A percentile compares a stretch with the other conserved stretches of the same genome.
These are phyloP conservation scores for Exaiptasia diaphana DNA, from an alignment of 64 coral and sea anemone genomes.

Conservation along the genomic window DNA sequence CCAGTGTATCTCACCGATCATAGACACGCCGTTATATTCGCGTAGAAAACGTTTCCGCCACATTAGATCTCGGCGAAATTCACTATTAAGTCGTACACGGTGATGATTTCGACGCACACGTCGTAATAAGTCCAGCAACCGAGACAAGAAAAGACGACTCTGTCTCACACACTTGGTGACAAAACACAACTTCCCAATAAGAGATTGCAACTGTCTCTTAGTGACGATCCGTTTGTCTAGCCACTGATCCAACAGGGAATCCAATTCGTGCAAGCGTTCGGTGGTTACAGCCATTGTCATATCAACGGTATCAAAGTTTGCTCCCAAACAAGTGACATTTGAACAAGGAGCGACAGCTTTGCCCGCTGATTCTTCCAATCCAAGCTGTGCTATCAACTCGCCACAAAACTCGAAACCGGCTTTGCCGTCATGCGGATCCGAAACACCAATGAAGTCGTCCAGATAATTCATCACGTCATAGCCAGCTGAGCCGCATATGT, in stretches of 20 bases:
- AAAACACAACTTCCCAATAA: not conserved
- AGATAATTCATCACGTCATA: not conserved
- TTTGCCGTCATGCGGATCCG: not conserved
- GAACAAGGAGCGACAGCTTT: not conserved
- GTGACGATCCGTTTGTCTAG: not conserved
- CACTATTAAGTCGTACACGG: not conserved
- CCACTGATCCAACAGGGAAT: not conserved
- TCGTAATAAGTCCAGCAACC: not conserved
- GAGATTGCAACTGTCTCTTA: not conserved
- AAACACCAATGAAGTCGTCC: slow-evolving; percentile 7
- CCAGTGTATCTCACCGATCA: not conserved
- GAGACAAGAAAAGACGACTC: not conserved
- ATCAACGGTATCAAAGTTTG: not conserved
- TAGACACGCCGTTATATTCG: not conserved
- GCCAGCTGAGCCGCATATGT: not conserved
- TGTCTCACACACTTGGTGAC: slow-evolving; percentile 3
- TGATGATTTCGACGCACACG: not conserved
- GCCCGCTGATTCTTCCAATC: not conserved
- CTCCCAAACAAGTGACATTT: not conserved
- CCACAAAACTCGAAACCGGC: not conserved
- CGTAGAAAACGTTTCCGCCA: slow-evolving; percentile 13
- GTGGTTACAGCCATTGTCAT: not conserved
- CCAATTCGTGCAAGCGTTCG: not conserved
- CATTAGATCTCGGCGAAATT: not conserved
- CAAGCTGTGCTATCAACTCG: not conserved